Conservation (phyloP, 2,797 vertebrate genomes). For the Enteromius trimaculatus region DNA sequence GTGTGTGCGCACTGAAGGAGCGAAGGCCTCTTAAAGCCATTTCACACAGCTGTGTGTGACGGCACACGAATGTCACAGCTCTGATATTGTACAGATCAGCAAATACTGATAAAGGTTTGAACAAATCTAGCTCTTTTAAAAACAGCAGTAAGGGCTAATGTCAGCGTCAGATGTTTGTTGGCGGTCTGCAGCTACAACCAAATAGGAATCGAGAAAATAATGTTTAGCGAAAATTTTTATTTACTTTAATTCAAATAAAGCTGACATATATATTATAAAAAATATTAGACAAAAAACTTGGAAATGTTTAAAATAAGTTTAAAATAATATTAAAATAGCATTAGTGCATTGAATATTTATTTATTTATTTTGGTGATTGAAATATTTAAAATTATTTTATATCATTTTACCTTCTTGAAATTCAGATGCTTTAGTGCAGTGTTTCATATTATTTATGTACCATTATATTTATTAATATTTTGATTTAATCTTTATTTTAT, state of each 20-base stretch:
- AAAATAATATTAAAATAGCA: background rate
- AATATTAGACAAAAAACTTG: background rate
- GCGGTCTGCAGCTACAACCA: background rate
- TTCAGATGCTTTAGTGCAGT: no score
- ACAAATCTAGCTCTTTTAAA: constrained; percentile 1
- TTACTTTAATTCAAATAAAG: background rate
- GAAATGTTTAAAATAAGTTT: background rate
- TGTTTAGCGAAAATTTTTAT: background rate
- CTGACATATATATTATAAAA: background rate
- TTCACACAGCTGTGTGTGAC: constrained; percentile 19
- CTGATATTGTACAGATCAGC: background rate
- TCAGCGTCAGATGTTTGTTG: background rate
- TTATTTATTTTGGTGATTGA: no score
- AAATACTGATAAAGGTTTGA: background rate
- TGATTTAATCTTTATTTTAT: background rate
- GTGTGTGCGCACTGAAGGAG: background rate
- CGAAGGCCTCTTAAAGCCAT: constrained; percentile 30
- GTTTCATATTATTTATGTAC: no score
- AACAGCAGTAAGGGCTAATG: background rate
- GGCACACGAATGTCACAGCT: background rate
- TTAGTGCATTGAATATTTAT: background rate
- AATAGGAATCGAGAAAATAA: background rate
- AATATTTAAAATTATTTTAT: no score
- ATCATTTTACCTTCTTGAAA: no score
- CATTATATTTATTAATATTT: no score